phyloP scores from a whole-genome alignment of 2,113 vertebrate species.

The Oreochromis spilurus region DNA sequence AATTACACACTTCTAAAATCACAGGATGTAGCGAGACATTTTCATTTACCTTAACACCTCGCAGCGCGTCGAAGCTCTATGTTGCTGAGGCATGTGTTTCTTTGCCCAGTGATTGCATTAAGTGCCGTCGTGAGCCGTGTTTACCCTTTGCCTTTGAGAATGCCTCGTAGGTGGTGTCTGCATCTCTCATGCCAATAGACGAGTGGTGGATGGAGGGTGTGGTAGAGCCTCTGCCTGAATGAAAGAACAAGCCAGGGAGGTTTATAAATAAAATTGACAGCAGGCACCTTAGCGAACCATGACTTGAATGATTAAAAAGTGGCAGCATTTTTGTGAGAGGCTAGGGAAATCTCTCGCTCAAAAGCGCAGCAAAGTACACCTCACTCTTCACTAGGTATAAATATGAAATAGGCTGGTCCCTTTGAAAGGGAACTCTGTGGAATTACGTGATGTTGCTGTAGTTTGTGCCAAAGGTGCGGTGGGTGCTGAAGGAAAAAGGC shows the following conservation, averaged over 20 bases:
- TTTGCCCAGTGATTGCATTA: slow-evolving; percentile 53
- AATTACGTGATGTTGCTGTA: slow-evolving; percentile 31
- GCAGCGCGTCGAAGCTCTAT: background rate
- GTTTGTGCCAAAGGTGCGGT: slow-evolving; percentile 2
- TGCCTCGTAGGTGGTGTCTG: slow-evolving; percentile 41
- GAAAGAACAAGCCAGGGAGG: slow-evolving; percentile 62
- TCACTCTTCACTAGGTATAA: slow-evolving; percentile 48
- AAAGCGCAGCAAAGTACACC: slow-evolving; percentile 40
- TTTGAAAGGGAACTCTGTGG: slow-evolving; percentile 23
- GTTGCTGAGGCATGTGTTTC: slow-evolving; percentile 63
- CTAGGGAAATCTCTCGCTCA: slow-evolving; percentile 60
- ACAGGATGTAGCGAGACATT: slow-evolving; percentile 1
- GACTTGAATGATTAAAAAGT: slow-evolving; percentile 72
- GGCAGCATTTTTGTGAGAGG: slow-evolving; percentile 47
- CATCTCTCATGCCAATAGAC: slow-evolving; percentile 24
- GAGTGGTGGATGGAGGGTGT: slow-evolving; percentile 11
- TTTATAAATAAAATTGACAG: slow-evolving; percentile 78
- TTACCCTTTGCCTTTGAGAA: slow-evolving; percentile 53
- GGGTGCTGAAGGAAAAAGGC: background rate
- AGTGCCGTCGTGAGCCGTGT: slow-evolving; percentile 45
- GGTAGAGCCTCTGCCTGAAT: slow-evolving; percentile 50
- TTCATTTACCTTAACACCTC: slow-evolving; percentile 53
- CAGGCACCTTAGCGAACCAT: slow-evolving; percentile 66
- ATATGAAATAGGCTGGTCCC: slow-evolving; percentile 62
- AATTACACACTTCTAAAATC: slow-evolving; percentile 14